Evolutionary conservation across 2,888 invertebrate genomes (phyloP), one percentile per base, ranked within the genome.

Genomic region (Liodrosophila aerea): DNA sequence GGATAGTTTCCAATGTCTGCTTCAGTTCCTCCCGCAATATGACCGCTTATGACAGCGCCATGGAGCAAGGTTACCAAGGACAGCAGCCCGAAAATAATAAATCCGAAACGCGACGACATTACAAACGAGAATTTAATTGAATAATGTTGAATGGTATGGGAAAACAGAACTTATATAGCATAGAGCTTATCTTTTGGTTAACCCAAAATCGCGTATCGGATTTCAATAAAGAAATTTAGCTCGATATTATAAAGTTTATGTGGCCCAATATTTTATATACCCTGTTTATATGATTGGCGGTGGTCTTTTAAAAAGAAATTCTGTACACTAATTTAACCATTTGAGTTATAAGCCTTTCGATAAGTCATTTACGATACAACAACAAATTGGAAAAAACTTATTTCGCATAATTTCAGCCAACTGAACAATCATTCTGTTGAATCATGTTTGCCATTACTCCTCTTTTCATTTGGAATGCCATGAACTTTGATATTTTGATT

Each of bases 281-380:
- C 74, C 77, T 67, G 87, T 86, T 87, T 87, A 86, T 49, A 47
- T 53, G 70, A 67, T 64, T 74, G 76, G 68, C 76, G 86, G 76
- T 80, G 64, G 59, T 52, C 64, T 85, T 85, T 67, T 62, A 67
- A 70, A 66, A 60, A 67, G 57, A 66, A 68, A 73, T 62, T 36
- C 53, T 56, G 22, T 43, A 18, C 47, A 13, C 29, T 63, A 58
- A 69, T 63, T 50, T 34, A 41, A 34, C 59, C 46, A 61, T 60
- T 60, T 2, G 22, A 33, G 43, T 51, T 51, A 51, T 68, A 45
- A 73, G 68, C 41, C 54, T 27, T 66, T 37, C 73, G 68, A 73
- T 69, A 69, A 69, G 62, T 69, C 46, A 11, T 73, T 73, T 57
- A 62, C 63, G 63, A 51, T 62, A 41, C 29, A 54, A 12, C 7